phyloP scores from a whole-genome alignment of 1,140 invertebrate genomes.

The Theocolax elegans region DNA sequence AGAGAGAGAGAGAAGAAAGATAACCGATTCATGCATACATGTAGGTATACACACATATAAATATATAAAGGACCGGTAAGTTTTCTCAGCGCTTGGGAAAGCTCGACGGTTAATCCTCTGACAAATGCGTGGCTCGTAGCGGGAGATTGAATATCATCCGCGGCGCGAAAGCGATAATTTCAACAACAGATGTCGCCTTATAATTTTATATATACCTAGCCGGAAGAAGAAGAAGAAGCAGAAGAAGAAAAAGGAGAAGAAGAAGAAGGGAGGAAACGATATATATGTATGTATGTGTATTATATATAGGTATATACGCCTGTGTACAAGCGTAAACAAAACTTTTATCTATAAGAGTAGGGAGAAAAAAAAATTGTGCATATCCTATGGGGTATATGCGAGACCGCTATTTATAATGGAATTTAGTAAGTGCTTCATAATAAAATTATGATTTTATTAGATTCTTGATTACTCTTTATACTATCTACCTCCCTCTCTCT shows the following conservation, averaged over 20 bases:
- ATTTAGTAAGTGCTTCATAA: slow-evolving; percentile 11
- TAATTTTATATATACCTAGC: slow-evolving; percentile 34
- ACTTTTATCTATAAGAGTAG: neutral
- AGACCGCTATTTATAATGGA: slow-evolving; percentile 31
- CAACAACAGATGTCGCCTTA: slow-evolving; percentile 38
- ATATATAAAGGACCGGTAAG: too few relatives aligned
- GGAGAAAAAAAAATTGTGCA: slow-evolving; percentile 20
- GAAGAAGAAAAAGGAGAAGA: neutral
- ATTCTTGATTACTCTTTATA: slow-evolving; percentile 1
- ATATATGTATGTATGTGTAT: too few relatives aligned
- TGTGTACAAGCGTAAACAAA: too few relatives aligned
- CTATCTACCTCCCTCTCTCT: neutral
- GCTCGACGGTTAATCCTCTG: slow-evolving; percentile 32
- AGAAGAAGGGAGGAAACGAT: neutral
- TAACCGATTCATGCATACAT: too few relatives aligned
- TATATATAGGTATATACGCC: too few relatives aligned
- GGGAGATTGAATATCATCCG: slow-evolving; percentile 39
- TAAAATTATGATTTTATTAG: slow-evolving; percentile 39
- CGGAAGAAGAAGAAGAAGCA: neutral
- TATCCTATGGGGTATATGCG: neutral
- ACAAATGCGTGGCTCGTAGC: slow-evolving; percentile 26
- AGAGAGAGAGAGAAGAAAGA: neutral
- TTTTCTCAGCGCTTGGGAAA: neutral
- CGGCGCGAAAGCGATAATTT: slow-evolving; percentile 32
- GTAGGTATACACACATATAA: too few relatives aligned